These are phyloP conservation scores for Nothura maculosa DNA, from an alignment of 2,797 vertebrate genomes.

Conservation along the genomic window DNA sequence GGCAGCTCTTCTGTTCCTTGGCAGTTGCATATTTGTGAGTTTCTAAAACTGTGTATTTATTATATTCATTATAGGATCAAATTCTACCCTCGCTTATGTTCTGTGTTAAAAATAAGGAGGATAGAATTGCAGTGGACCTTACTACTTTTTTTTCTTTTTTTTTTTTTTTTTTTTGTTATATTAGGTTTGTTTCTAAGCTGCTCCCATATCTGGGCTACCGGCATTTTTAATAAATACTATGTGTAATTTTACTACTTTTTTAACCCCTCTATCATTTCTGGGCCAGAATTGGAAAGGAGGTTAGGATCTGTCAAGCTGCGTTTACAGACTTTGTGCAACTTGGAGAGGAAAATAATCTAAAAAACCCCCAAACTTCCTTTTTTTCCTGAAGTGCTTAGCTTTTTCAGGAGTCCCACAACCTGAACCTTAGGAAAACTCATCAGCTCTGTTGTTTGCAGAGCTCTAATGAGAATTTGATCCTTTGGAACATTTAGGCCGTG, in stretches of 20 bases:
- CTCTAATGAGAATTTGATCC: not conserved
- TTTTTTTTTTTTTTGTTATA: not conserved
- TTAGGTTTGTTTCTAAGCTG: not conserved
- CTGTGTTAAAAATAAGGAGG: not conserved
- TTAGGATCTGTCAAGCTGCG: not conserved
- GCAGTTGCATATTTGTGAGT: not conserved
- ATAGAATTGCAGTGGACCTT: not conserved
- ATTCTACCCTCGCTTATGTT: not conserved
- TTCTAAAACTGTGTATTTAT: not conserved
- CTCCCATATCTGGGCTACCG: not conserved
- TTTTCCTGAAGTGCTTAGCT: not conserved
- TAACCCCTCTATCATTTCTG: not conserved
- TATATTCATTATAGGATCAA: not conserved
- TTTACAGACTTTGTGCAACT: not conserved
- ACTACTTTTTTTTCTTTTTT: not conserved
- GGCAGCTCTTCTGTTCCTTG: not conserved
- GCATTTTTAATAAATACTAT: not conserved
- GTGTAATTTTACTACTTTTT: not conserved
- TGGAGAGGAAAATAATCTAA: not conserved
- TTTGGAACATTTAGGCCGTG: not conserved
- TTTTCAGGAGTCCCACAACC: slow-evolving; percentile 9
- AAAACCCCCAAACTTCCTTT: not conserved
- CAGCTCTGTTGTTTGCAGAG: not conserved
- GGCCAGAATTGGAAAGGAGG: not conserved
- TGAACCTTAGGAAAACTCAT: not conserved